Evolutionary conservation across 2,888 invertebrate species (phyloP).

Genomic region (Anarsia innoxiella): DNA sequence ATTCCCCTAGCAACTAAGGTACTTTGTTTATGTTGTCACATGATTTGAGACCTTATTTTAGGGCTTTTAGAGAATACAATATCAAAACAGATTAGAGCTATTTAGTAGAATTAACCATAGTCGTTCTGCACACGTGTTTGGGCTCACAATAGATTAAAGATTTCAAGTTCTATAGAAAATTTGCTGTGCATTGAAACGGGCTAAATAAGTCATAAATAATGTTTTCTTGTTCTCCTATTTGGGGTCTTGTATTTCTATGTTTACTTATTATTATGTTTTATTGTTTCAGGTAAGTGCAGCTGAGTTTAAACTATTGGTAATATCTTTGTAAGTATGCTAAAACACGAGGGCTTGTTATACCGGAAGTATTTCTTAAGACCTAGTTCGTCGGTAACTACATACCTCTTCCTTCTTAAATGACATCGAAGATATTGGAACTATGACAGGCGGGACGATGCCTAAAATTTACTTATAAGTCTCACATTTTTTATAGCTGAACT

Average conservation of each 20-base stretch:
- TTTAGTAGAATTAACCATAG: slow-evolving; percentile 42
- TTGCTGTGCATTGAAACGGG: slow-evolving; percentile 37
- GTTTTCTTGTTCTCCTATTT: slow-evolving; percentile 13
- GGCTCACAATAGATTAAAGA: slow-evolving; percentile 46
- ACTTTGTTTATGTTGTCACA: too few species aligned
- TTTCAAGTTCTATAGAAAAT: slow-evolving; percentile 31
- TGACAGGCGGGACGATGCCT: too few species aligned
- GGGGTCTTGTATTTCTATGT: slow-evolving; percentile 28
- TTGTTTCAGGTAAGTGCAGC: slow-evolving; percentile 62
- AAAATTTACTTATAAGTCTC: too few species aligned
- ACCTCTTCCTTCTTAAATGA: too few species aligned
- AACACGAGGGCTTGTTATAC: not conserved
- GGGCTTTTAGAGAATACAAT: too few species aligned
- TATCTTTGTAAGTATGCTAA: not conserved
- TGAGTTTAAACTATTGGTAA: not conserved
- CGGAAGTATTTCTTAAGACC: too few species aligned
- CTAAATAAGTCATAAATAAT: too few species aligned
- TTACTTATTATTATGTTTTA: slow-evolving; percentile 30
- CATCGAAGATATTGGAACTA: too few species aligned
- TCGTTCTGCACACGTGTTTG: slow-evolving; percentile 51
- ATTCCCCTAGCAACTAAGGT: slow-evolving; percentile 7
- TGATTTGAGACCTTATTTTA: too few species aligned
- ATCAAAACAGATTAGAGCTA: slow-evolving; percentile 24
- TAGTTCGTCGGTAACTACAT: too few species aligned
- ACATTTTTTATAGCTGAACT: too few species aligned